Base-by-base conservation (phyloP, 2,888 invertebrate species). In the Heliconius erato region DNA sequence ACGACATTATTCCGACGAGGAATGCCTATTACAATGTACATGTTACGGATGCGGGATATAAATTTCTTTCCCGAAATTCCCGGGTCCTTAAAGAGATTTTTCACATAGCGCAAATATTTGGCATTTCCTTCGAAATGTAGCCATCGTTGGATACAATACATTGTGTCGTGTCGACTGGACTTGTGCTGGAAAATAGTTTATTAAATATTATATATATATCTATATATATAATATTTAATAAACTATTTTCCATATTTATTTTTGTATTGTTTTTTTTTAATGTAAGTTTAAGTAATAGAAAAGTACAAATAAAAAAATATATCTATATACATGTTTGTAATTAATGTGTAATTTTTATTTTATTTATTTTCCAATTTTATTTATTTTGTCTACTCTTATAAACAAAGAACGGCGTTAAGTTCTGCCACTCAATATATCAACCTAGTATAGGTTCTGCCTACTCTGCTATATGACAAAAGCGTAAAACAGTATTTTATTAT, bases 11-110 rank as follows among this genome's bases (percentile, higher is more conserved):
- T 81, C 81, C 79, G 79, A 77, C 28, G 85, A 83, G 84, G 83
- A 82, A 80, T 85, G 83, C 80, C 80, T 84, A 85, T 85, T 84
- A 85, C 83, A 82, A 84, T 84, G 83, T 79, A 85, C 82, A 83
- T 80, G 84, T 72, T 83, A 82, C 80, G 68, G 80, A 82, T 79
- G 79, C 83, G 71, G 82, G 84, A 80, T 83, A 84, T 85, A 83
- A 85, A 85, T 85, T 82, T 80, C 83, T 81, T 83, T 82, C 67
- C 79, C 82, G 77, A 84, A 82, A 81, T 83, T 85, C 85, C 12
- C 81, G 49, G 72, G 35, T 63, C 81, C 81, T 82, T 78, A 49
- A 78, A 72, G 78, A 78, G 81, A 82, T 82, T 82, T 79, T 82
- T 79, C 81, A 72, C 81, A 82, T 82, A 79, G 63, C 72, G 71